phyloP scores from a whole-genome alignment of 2,797 vertebrate genomes.

The Trematomus bernacchii region DNA sequence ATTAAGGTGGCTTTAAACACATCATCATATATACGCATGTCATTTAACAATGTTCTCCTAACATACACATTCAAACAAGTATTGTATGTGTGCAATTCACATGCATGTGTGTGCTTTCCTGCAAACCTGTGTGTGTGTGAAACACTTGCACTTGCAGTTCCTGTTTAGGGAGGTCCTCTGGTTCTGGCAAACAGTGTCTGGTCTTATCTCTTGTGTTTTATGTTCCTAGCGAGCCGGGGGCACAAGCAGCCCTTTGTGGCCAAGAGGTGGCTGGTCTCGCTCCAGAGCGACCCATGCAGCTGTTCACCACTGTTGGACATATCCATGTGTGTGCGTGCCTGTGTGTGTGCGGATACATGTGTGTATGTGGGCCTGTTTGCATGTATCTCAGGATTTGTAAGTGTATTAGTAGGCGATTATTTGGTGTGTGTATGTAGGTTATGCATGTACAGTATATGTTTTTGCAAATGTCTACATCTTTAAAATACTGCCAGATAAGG shows the following conservation, averaged over 20 bases:
- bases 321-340: slow-evolving; percentile 66
- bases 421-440: slow-evolving; percentile 8
- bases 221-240: slow-evolving; percentile 77
- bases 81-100: slow-evolving; percentile 22
- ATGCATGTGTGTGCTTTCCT: slow-evolving; percentile 33
- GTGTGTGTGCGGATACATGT: slow-evolving; percentile 42
- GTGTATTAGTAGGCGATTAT: slow-evolving; percentile 7
- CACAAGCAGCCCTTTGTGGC: slow-evolving; percentile 87
- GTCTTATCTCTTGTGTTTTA: slow-evolving; percentile 86
- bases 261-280: slow-evolving; percentile 81
- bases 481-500: background rate
- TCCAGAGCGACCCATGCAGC: slow-evolving; percentile 84
- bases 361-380: slow-evolving; percentile 31
- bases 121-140: slow-evolving; percentile 39
- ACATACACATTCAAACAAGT: slow-evolving; percentile 14
- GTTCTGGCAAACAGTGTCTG: slow-evolving; percentile 79
- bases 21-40: slow-evolving; percentile 8
- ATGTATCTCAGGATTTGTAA: background rate
- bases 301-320: slow-evolving; percentile 85
- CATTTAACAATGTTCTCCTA: slow-evolving; percentile 25
- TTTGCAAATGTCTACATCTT: background rate
- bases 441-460: background rate
- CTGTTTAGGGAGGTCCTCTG: slow-evolving; percentile 75
- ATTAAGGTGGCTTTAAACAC: slow-evolving; percentile 19
- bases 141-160: slow-evolving; percentile 81